Conservation (phyloP, 2,888 invertebrate species). For the Cataglyphis rosenhaueri region DNA sequence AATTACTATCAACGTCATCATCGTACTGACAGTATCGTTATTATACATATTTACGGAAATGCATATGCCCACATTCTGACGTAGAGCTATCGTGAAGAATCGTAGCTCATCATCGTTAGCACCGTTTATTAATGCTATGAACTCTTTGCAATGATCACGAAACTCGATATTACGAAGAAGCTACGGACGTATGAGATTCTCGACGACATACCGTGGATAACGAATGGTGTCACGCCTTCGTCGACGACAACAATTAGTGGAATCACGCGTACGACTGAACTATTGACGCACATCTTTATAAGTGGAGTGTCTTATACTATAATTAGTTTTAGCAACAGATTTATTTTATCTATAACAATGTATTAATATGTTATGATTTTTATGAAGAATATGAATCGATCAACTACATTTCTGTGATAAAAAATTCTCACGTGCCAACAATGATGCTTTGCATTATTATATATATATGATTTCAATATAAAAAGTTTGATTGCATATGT, state of each 20-base stretch:
- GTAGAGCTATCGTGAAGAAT: conserved; percentile 47
- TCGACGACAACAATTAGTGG: conserved; percentile 52
- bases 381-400: conserved; percentile 55
- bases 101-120: conserved; percentile 36
- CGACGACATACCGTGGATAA: conserved; percentile 39
- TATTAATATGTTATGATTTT: conserved; percentile 57
- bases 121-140: conserved; percentile 60
- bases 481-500: neutral
- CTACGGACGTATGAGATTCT: conserved; percentile 43
- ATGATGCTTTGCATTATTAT: neutral
- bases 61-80: conserved; percentile 48
- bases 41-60: conserved; percentile 55
- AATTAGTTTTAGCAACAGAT: conserved; percentile 38
- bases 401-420: conserved; percentile 56
- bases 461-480: neutral
- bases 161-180: conserved; percentile 8
- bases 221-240: conserved; percentile 47
- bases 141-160: conserved; percentile 42
- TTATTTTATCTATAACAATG: conserved; percentile 59
- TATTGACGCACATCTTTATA: conserved; percentile 59
- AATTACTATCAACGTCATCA: conserved; percentile 71
- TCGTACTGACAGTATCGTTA: conserved; percentile 64
- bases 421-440: conserved; percentile 61
- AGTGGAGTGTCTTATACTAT: conserved; percentile 36
- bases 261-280: conserved; percentile 39